Evolutionary conservation across 2,797 vertebrate genomes (phyloP).

Genomic region (Poecilia velifera): DNA sequence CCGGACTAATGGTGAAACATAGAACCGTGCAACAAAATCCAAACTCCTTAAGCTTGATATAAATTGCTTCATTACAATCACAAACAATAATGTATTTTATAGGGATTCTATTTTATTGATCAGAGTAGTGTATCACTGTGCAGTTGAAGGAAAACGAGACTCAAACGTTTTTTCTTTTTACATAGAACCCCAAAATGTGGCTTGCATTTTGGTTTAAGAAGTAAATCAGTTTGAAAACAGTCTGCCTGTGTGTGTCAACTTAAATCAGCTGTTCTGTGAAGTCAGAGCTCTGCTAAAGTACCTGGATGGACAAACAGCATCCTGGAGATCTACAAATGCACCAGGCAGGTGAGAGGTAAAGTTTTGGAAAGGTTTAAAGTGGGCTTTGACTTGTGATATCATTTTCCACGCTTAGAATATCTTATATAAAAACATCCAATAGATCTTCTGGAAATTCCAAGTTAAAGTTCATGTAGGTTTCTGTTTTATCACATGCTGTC

Average conservation of each 20-base stretch:
- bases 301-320: not conserved
- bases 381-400: not conserved
- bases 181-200: not conserved
- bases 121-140: not conserved
- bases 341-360: not conserved
- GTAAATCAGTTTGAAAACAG: not conserved
- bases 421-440: not conserved
- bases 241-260: not conserved
- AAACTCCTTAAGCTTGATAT: not conserved
- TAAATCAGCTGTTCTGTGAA: not conserved
- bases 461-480: not conserved
- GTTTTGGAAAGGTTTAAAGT: not conserved
- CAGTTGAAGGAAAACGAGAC: not conserved
- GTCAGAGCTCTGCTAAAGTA: not conserved
- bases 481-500: slow-evolving; percentile 24
- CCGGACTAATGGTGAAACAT: not conserved
- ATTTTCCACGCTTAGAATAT: not conserved
- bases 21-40: not conserved
- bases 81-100: not conserved
- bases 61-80: not conserved
- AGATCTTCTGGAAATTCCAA: not conserved
- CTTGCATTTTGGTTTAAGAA: not conserved
- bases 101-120: not conserved
- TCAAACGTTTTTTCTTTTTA: not conserved
- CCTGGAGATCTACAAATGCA: not conserved